phyloP scores from a whole-genome alignment of 2,113 vertebrate species.

The Oryzias celebensis region DNA sequence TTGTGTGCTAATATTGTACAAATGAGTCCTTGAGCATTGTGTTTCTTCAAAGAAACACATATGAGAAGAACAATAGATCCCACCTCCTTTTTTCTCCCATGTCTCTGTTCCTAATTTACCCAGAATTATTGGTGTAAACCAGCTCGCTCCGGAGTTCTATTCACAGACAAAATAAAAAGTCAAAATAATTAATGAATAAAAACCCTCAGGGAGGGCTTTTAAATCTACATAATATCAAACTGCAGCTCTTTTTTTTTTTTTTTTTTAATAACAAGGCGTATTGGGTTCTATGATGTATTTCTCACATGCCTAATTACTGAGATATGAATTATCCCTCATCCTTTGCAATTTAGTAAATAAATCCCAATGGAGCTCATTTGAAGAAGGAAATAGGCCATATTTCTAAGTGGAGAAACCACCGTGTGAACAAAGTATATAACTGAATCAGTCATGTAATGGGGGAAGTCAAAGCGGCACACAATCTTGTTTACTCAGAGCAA shows the following conservation, averaged over 20 bases:
- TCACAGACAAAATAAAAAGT: conserved; percentile 59
- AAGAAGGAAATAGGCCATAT: conserved; percentile 75
- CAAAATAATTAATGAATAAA: conserved; percentile 73
- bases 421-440: conserved; percentile 50
- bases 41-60: conserved; percentile 57
- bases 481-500: conserved; percentile 57
- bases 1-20: conserved; percentile 55
- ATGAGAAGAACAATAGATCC: conserved; percentile 45
- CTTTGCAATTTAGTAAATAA: conserved; percentile 77
- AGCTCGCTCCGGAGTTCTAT: conserved; percentile 53
- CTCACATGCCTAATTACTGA: conserved; percentile 76
- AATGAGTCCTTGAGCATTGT: conserved; percentile 61
- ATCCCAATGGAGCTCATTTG: conserved; percentile 75
- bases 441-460: conserved; percentile 64
- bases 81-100: conserved; percentile 56
- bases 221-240: conserved; percentile 80
- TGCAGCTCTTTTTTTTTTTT: conserved; percentile 41
- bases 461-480: conserved; percentile 55
- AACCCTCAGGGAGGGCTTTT: conserved; percentile 67
- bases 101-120: conserved; percentile 71
- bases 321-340: conserved; percentile 72
- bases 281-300: conserved; percentile 75
- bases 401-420: conserved; percentile 65
- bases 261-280: conserved; percentile 73
- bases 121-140: conserved; percentile 55